phyloP scores from a whole-genome alignment of 2,113 vertebrate genomes.

The Bufo gargarizans region DNA sequence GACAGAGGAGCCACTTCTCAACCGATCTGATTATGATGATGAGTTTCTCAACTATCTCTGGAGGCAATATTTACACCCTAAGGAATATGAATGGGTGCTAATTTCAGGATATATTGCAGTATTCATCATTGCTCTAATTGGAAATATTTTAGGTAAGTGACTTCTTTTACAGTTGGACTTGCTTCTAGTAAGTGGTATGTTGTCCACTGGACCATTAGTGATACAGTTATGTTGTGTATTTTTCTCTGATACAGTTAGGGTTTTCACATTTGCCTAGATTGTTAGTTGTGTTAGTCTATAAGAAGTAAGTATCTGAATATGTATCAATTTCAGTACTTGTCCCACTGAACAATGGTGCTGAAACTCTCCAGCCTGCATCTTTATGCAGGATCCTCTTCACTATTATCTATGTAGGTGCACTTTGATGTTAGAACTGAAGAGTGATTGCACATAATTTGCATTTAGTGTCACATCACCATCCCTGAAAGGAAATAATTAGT shows the following conservation, averaged over 20 bases:
- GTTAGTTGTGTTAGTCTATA: no score
- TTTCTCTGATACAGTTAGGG: not conserved
- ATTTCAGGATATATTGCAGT: constrained; percentile 93
- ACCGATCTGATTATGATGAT: constrained; percentile 84
- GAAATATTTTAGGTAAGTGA: constrained; percentile 92
- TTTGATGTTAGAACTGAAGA: not conserved
- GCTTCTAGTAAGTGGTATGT: not conserved
- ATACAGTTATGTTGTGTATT: not conserved
- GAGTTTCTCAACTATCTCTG: constrained; percentile 94
- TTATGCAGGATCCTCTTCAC: not conserved
- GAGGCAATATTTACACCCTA: constrained; percentile 92
- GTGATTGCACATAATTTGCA: not conserved
- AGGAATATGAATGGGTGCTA: constrained; percentile 94
- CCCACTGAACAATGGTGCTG: constrained; percentile 53
- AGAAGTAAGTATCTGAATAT: not conserved
- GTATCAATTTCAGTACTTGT: not conserved
- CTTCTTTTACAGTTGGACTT: not conserved
- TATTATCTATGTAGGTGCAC: not conserved
- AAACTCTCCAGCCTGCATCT: not conserved
- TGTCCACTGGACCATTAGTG: not conserved
- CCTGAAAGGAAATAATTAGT: not conserved
- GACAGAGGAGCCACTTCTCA: constrained; percentile 70
- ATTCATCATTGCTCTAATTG: constrained; percentile 90
- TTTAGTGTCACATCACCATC: not conserved
- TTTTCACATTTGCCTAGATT: not conserved